phyloP scores from a whole-genome alignment of 2,888 invertebrate genomes.

The Torymus auratus region DNA sequence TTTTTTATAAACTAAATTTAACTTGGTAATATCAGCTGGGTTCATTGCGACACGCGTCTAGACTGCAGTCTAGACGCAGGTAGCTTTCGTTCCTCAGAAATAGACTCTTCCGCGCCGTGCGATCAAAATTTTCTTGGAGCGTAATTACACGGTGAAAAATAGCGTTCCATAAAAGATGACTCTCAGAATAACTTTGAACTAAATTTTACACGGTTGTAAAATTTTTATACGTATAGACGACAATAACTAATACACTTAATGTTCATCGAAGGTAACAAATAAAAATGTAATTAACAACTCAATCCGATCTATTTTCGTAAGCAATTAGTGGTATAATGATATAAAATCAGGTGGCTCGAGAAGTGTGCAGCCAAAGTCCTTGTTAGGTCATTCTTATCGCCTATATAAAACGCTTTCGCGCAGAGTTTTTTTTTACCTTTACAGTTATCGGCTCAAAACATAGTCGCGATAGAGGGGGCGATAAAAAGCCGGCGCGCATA shows the following conservation, averaged over 20 bases:
- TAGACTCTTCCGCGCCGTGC: neutral
- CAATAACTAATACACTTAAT: too few relatives aligned
- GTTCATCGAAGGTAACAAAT: too few relatives aligned
- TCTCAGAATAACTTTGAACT: too few relatives aligned
- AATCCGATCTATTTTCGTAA: too few relatives aligned
- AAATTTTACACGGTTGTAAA: too few relatives aligned
- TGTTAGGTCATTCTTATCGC: neutral
- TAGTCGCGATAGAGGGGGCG: neutral
- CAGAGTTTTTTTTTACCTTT: conserved; percentile 7
- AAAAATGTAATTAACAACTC: too few relatives aligned
- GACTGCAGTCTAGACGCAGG: conserved; percentile 28
- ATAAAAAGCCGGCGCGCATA: neutral
- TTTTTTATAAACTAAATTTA: conserved; percentile 25
- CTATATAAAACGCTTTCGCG: neutral
- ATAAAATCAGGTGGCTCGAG: too few relatives aligned
- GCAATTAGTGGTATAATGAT: too few relatives aligned
- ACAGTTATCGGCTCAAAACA: neutral
- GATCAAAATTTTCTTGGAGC: neutral
- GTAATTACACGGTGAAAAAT: neutral
- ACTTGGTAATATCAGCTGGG: neutral
- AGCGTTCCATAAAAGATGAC: too few relatives aligned
- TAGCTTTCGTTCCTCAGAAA: conserved; percentile 1
- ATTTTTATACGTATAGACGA: too few relatives aligned
- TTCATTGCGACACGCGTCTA: conserved; percentile 30
- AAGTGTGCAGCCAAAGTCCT: too few relatives aligned